Evolutionary conservation across 2,797 vertebrate species (phyloP).

Genomic region (Xiphorhynchus erythropygius): DNA sequence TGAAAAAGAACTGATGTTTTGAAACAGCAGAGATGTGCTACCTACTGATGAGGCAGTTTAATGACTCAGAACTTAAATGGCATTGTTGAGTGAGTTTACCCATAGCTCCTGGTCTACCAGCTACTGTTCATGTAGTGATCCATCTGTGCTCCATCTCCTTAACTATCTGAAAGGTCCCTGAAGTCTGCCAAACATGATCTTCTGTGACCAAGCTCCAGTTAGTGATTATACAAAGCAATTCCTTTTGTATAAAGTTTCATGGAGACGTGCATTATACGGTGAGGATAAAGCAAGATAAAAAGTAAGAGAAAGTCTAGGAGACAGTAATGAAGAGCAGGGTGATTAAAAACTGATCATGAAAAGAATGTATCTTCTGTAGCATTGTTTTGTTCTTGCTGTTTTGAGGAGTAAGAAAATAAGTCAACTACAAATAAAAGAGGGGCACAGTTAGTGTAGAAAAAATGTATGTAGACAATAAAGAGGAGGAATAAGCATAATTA

Average conservation of each 20-base stretch:
- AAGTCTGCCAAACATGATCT: background rate
- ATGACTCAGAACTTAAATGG: slow-evolving; percentile 42
- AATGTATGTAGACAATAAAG: background rate
- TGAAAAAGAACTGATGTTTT: background rate
- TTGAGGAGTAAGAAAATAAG: background rate
- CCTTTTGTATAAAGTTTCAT: background rate
- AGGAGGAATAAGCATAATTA: background rate
- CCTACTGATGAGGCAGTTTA: slow-evolving; percentile 36
- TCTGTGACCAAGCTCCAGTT: background rate
- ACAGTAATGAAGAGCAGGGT: background rate
- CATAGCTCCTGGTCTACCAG: background rate
- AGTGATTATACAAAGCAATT: background rate
- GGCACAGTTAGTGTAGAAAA: background rate
- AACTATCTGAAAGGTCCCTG: background rate
- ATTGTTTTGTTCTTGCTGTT: background rate
- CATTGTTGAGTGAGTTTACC: background rate
- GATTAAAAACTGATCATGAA: background rate
- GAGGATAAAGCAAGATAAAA: background rate
- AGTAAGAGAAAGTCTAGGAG: background rate
- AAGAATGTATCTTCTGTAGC: background rate
- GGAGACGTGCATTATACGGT: background rate
- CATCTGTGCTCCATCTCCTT: background rate
- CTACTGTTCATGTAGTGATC: background rate
- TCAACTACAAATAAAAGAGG: background rate
- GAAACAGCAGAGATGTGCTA: background rate